Base-by-base conservation (phyloP, 1,140 invertebrate genomes). In the Euwallacea fornicatus region DNA sequence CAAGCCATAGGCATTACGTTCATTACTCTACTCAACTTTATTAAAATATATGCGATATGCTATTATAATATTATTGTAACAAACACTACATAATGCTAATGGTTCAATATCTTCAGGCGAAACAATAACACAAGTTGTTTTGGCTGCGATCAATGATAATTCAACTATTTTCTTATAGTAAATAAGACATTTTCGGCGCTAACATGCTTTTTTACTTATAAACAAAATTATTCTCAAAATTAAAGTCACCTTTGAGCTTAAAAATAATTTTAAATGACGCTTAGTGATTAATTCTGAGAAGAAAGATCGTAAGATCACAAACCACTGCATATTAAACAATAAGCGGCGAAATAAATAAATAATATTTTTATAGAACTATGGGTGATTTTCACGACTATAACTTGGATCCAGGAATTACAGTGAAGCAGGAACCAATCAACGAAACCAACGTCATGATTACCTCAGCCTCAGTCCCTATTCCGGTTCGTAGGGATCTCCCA, bases 401-500 rank as follows among this genome's bases (percentile, higher is more conserved):
- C 69, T 74, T 83, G 42, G 83, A 84, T 78, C 75, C 80, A 46
- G 80, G 79, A 56, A 81, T 84, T 46, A 72, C 76, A 11, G 79
- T 84, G 2, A 85, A 85, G 75, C 80, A 84, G 75, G 84, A 85
- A 73, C 82, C 82, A 64, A 78, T 72, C 6, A 77, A 75, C 75
- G 79, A 74, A 74, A 78, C 66, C 41, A 78, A 68, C 60, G 78
- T 74, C 33, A 74, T 79, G 66, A 79, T 76, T 62, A 76, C 79
- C 77, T 85, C 85, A 16, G 86, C 85, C 43, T 86, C 86, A 16
- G 84, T 88, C 42, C 86, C 87, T 2, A 88, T 88, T 55, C 87
- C 87, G 9, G 78, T 81, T 13, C 81, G 85, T 41, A 64, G 75
- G 59, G 67, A 73, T 47, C 74, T 77, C 55, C 72, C 78, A 46